Evolutionary conservation across 2,113 vertebrate genomes (phyloP).

Genomic region (Charina bottae): DNA sequence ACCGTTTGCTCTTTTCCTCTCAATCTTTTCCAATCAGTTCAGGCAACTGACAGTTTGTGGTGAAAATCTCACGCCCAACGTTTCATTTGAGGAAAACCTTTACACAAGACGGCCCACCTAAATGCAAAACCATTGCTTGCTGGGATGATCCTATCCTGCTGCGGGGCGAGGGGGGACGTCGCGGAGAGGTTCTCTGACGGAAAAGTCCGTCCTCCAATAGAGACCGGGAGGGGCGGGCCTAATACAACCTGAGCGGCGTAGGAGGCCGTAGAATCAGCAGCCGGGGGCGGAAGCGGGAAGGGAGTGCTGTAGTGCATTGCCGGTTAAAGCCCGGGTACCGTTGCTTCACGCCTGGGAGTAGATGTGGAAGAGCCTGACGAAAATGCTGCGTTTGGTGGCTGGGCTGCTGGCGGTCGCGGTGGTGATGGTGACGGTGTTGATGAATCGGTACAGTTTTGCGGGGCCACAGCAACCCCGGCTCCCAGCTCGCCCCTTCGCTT

Average conservation of each 20-base stretch:
- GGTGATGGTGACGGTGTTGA: slow-evolving; percentile 77
- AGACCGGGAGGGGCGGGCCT: not conserved
- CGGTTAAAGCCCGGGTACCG: not conserved
- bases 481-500: slow-evolving; percentile 56
- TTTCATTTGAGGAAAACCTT: not conserved
- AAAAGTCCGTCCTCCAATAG: not conserved
- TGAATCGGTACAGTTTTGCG: slow-evolving; percentile 78
- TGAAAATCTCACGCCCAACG: not conserved
- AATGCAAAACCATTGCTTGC: not conserved
- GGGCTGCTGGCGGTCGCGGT: slow-evolving; percentile 76
- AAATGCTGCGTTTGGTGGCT: slow-evolving; percentile 48
- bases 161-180: not conserved
- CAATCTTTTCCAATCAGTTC: not conserved
- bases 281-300: not conserved
- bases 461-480: slow-evolving; percentile 54
- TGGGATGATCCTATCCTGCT: not conserved
- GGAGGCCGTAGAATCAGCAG: not conserved
- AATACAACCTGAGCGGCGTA: not conserved
- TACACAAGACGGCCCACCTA: not conserved
- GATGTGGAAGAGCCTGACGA: not conserved
- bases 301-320: too few relatives aligned
- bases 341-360: not conserved
- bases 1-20: too few relatives aligned
- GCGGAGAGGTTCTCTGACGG: not conserved
- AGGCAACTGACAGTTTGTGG: not conserved